These are phyloP conservation scores for Agraylea sexmaculata DNA, from an alignment of 1,140 invertebrate species.

Conservation along the genomic window DNA sequence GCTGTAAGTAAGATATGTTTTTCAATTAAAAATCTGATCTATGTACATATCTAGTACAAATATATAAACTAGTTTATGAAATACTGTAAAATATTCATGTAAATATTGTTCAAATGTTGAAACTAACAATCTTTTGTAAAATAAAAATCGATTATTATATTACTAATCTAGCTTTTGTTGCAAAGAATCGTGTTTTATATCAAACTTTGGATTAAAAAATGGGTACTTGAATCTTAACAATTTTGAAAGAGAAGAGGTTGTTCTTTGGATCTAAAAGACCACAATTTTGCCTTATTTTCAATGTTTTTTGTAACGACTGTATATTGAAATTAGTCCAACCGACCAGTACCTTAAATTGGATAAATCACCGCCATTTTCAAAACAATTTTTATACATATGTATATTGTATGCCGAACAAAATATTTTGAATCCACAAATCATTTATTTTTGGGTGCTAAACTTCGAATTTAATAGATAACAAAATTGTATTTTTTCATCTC, in stretches of 20 bases:
- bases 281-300: slow-evolving; percentile 13
- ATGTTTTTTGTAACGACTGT: too few relatives aligned
- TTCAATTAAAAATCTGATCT: neutral
- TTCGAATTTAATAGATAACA: too few relatives aligned
- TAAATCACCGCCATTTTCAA: too few relatives aligned
- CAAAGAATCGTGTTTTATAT: neutral
- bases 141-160: neutral
- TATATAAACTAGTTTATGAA: neutral
- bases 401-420: too few relatives aligned
- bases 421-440: too few relatives aligned
- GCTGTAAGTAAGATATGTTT: neutral
- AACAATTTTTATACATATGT: too few relatives aligned
- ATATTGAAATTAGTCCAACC: too few relatives aligned
- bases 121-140: neutral
- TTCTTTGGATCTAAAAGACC: slow-evolving; percentile 6
- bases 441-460: too few relatives aligned
- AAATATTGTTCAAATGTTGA: neutral
- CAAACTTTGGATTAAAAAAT: neutral
- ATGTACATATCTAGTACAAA: too few relatives aligned
- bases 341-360: too few relatives aligned
- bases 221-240: neutral
- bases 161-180: neutral
- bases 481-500: too few relatives aligned
- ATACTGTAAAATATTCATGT: neutral
- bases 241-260: neutral